A percentile compares a stretch with the other conserved stretches of the same genome.
Conservation (phyloP, 2,888 invertebrate genomes). For the Brachyptera risi region DNA sequence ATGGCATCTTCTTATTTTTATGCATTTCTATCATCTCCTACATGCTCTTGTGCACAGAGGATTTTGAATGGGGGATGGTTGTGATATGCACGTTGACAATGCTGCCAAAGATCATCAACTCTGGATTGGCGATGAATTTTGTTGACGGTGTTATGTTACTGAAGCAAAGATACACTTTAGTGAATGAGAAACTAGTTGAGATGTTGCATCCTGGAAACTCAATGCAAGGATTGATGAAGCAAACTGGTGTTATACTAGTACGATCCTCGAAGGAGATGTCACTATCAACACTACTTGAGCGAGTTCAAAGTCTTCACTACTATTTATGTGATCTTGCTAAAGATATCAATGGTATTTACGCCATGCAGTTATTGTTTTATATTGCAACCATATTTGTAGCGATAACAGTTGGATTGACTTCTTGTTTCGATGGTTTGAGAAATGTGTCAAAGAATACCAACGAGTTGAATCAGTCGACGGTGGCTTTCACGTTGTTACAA, state of each 20-base stretch:
- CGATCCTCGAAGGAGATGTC: background rate
- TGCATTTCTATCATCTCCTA: background rate
- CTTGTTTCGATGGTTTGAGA: no score
- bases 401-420: background rate
- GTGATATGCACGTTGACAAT: background rate
- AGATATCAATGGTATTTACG: conserved; percentile 4
- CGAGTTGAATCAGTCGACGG: background rate
- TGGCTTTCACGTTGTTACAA: background rate
- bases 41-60: no score
- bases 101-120: background rate
- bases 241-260: background rate
- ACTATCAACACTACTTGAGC: background rate
- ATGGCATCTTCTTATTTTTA: background rate
- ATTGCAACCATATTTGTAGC: background rate
- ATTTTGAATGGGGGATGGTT: no score
- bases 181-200: background rate
- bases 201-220: background rate
- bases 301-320: conserved; percentile 1
- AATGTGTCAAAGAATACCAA: no score
- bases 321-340: background rate
- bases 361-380: conserved; percentile 5
- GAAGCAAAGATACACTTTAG: background rate
- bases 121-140: background rate
- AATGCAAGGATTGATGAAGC: background rate
- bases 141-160: background rate